Conservation (phyloP, 2,113 vertebrate genomes). For the Morone chrysops region DNA sequence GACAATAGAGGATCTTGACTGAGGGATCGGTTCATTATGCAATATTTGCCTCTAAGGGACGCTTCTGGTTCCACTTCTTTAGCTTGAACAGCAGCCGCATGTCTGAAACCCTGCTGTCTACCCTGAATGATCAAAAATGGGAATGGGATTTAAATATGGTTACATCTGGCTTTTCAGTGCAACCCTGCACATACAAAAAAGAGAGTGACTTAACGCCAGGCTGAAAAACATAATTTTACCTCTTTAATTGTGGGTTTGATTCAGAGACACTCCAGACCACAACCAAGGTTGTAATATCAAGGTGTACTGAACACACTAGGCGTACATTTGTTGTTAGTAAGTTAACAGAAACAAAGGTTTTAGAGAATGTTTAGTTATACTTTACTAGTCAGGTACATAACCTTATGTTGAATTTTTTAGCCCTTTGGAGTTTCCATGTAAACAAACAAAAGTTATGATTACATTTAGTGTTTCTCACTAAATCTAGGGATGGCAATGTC, state of each 20-base stretch:
- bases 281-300: neutral
- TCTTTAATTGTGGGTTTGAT: neutral
- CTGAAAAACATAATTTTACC: constrained; percentile 1
- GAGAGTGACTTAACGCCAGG: neutral
- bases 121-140: constrained; percentile 35
- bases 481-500: neutral
- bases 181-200: neutral
- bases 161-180: constrained; percentile 40
- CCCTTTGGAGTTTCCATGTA: neutral
- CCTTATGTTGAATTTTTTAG: neutral
- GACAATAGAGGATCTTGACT: constrained; percentile 55
- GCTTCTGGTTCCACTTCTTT: constrained; percentile 47
- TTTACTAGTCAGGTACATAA: neutral
- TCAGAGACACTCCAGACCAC: neutral
- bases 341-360: neutral
- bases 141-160: constrained; percentile 21
- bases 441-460: neutral
- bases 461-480: neutral
- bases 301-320: neutral
- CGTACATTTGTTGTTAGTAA: neutral
- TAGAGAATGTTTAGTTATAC: neutral
- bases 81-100: constrained; percentile 18
- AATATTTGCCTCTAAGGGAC: constrained; percentile 56
- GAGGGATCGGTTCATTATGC: constrained; percentile 60
- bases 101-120: constrained; percentile 43